Conservation (phyloP, 2,113 vertebrate genomes). For the Equus przewalskii region DNA sequence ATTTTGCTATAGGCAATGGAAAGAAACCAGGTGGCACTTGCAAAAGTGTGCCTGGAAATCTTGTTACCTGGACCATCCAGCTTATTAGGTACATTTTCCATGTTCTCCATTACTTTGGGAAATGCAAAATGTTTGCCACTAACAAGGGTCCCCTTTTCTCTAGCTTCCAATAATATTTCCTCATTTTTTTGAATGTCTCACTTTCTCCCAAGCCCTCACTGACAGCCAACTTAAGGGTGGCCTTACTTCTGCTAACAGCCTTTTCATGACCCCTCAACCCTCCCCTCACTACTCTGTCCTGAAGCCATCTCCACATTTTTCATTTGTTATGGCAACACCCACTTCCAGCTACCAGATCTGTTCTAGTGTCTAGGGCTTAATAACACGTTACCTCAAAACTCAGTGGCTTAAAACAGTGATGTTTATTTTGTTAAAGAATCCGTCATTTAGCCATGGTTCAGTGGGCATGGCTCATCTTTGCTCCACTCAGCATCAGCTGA, state of each 20-base stretch:
- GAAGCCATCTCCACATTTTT: not conserved
- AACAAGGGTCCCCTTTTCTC: not conserved
- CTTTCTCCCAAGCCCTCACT: not conserved
- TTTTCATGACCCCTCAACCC: rapidly evolving
- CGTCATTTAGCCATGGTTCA: not conserved
- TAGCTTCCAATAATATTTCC: not conserved
- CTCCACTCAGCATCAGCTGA: too few relatives aligned
- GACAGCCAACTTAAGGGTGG: rapidly evolving
- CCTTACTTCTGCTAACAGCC: not conserved
- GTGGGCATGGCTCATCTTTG: rapidly evolving
- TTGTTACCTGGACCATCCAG: not conserved
- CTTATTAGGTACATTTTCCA: not conserved
- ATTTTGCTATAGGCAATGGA: rapidly evolving
- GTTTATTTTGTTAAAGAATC: not conserved
- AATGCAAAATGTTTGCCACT: too few relatives aligned
- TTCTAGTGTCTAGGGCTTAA: not conserved
- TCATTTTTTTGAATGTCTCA: not conserved
- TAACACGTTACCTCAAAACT: rapidly evolving
- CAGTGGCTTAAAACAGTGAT: rapidly evolving
- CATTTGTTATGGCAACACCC: not conserved
- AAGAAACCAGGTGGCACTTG: not conserved
- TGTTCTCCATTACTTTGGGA: not conserved
- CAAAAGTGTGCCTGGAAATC: not conserved
- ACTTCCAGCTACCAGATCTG: too few relatives aligned
- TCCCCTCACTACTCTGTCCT: not conserved